Evolutionary conservation across 2,888 invertebrate species (phyloP).

Genomic region (Holacanthella duospinosa): DNA sequence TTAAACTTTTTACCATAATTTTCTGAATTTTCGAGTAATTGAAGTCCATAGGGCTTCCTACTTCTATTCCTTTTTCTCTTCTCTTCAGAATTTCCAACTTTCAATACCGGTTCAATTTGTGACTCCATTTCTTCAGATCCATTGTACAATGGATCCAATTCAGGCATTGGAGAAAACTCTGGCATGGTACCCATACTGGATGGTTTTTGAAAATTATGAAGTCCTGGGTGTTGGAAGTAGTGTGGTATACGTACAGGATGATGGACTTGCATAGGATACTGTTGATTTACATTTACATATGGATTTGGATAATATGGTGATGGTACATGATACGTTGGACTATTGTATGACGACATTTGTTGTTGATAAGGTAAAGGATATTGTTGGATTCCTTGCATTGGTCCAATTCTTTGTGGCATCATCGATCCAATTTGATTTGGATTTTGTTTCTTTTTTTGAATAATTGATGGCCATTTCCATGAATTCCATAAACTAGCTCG

Average conservation of each 20-base stretch:
- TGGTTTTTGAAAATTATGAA: not conserved
- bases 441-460: not conserved
- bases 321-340: not conserved
- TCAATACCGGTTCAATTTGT: not conserved
- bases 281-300: not conserved
- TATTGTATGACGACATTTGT: not conserved
- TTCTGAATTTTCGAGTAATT: conserved; percentile 26
- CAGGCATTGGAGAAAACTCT: conserved; percentile 11
- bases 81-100: not conserved
- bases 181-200: not conserved
- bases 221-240: not conserved
- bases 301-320: not conserved
- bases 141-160: not conserved
- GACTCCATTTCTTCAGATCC: not conserved
- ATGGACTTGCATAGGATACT: not conserved
- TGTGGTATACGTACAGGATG: not conserved
- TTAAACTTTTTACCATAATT: conserved; percentile 30
- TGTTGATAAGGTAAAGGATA: not conserved
- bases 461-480: conserved; percentile 17
- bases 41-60: conserved; percentile 26
- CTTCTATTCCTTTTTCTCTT: not conserved
- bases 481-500: conserved; percentile 16
- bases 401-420: not conserved
- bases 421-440: not conserved
- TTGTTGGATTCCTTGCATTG: not conserved